Evolutionary conservation across 1,140 invertebrate species (phyloP).

Genomic region (Lasioglossum baleicum): DNA sequence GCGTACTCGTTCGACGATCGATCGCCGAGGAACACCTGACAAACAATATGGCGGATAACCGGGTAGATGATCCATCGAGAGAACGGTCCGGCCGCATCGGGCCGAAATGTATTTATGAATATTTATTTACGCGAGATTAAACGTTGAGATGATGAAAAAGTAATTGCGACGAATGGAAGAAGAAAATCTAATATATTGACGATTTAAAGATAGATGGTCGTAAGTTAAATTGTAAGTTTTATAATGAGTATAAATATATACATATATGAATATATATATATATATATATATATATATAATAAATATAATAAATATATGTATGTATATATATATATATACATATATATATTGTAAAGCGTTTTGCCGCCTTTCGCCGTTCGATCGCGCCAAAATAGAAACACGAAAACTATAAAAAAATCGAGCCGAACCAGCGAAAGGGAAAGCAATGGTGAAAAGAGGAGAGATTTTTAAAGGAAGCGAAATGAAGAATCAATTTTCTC

Average conservation of each 20-base stretch:
- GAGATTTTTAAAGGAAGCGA: too few species aligned
- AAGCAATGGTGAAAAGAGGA: conserved; percentile 40
- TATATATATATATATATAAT: conserved; percentile 13
- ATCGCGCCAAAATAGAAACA: conserved; percentile 53
- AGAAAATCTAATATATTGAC: conserved; percentile 75
- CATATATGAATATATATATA: conserved; percentile 24
- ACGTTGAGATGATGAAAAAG: conserved; percentile 25
- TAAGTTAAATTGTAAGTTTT: conserved; percentile 71
- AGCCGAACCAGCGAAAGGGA: conserved; percentile 50
- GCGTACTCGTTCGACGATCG: background rate
- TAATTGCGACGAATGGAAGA: conserved; percentile 47
- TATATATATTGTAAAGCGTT: conserved; percentile 55
- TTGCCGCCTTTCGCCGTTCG: conserved; percentile 50
- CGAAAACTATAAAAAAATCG: background rate
- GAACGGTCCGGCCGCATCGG: conserved; percentile 41
- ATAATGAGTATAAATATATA: conserved; percentile 59
- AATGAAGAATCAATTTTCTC: conserved; percentile 22
- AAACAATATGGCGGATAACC: background rate
- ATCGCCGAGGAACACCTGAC: background rate
- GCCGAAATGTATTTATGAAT: conserved; percentile 68
- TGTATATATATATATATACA: conserved; percentile 25
- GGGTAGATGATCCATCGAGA: conserved; percentile 22
- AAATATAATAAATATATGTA: too few species aligned
- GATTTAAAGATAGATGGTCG: conserved; percentile 63
- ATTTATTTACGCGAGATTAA: conserved; percentile 72